These are phyloP conservation scores for Ephestia elutella DNA, from an alignment of 1,140 invertebrate species.

Conservation along the genomic window DNA sequence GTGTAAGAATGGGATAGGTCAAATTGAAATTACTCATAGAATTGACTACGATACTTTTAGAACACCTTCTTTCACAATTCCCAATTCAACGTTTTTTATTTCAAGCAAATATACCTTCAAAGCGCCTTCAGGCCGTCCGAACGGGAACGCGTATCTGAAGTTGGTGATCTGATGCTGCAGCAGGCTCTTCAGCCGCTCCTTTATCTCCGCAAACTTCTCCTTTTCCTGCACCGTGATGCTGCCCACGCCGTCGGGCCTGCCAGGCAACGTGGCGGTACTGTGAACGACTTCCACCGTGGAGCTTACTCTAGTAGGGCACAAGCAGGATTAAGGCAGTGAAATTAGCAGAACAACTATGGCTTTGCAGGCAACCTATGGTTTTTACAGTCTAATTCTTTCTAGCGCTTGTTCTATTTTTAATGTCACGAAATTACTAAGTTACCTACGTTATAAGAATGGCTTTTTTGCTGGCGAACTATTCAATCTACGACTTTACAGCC, in stretches of 20 bases:
- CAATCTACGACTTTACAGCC: not conserved
- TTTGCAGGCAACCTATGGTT: not conserved
- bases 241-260: conserved; percentile 97
- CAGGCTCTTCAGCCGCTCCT: conserved; percentile 92
- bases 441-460: no score
- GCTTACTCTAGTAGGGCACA: conserved; percentile 69
- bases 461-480: not conserved
- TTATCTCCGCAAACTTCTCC: conserved; percentile 98
- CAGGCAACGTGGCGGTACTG: conserved; percentile 71
- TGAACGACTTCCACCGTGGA: conserved; percentile 60
- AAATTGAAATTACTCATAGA: no score
- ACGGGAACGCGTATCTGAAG: conserved; percentile 99
- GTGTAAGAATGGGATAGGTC: no score
- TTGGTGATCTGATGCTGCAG: conserved; percentile 99
- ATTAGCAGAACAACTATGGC: conserved; percentile 26
- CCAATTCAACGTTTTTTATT: no score
- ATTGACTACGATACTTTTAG: no score
- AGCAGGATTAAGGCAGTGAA: conserved; percentile 53
- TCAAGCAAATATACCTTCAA: no score
- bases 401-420: no score
- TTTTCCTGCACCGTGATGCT: conserved; percentile 98
- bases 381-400: not conserved
- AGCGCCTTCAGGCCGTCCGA: conserved; percentile 97
- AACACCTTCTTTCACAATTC: no score
- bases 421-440: no score